Evolutionary conservation across 2,888 invertebrate genomes (phyloP).

Genomic region (Erebia epiphron): DNA sequence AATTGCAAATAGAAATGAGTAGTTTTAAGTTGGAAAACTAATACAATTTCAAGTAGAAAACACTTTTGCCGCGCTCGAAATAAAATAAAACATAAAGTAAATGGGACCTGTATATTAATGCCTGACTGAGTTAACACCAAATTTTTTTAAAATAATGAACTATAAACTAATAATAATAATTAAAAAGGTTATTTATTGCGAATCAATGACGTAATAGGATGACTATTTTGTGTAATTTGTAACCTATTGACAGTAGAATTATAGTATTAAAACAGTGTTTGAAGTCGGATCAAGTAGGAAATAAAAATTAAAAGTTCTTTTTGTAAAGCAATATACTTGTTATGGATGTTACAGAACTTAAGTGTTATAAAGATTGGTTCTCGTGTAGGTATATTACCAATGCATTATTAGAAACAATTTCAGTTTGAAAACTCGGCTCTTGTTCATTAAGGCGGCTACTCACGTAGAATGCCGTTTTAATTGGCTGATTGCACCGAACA

Average conservation of each 20-base stretch:
- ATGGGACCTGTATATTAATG: constrained; percentile 70
- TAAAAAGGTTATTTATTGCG: constrained; percentile 52
- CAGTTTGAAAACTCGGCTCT: no score
- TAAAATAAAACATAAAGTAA: constrained; percentile 41
- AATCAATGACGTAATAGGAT: constrained; percentile 38
- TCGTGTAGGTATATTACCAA: neutral
- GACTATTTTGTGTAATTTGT: constrained; percentile 39
- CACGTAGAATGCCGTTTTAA: no score
- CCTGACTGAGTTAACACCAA: constrained; percentile 76
- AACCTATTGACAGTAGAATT: constrained; percentile 37
- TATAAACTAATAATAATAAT: constrained; percentile 38
- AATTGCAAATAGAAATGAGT: no score
- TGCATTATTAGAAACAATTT: constrained; percentile 2
- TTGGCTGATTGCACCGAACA: no score
- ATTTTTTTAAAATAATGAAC: constrained; percentile 46
- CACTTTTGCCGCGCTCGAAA: neutral
- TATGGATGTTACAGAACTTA: no score
- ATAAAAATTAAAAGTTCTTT: neutral
- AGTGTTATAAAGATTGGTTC: neutral
- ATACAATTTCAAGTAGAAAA: neutral
- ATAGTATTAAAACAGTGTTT: neutral
- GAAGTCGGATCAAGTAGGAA: neutral
- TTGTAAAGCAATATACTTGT: no score
- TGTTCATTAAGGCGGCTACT: no score
- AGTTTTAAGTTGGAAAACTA: neutral